These are phyloP conservation scores for Tetragnatha montana DNA, from an alignment of 2,888 invertebrate species.

Conservation along the genomic window DNA sequence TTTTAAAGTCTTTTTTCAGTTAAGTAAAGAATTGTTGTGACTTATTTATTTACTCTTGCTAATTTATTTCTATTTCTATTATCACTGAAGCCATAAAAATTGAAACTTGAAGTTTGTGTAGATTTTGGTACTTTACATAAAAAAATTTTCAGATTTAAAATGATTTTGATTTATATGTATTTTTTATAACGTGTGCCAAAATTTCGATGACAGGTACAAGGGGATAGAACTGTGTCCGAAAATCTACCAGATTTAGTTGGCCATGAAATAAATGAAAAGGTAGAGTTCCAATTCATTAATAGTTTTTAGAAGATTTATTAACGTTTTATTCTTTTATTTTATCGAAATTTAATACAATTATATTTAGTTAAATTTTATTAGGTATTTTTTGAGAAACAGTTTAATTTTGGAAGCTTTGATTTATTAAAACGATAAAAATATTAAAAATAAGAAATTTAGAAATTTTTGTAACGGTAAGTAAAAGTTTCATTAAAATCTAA, in stretches of 20 bases:
- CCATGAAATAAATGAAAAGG: slow-evolving; percentile 37
- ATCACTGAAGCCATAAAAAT: neutral
- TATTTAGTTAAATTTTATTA: no score
- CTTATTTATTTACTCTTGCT: neutral
- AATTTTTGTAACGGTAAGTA: no score
- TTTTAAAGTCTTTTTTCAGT: neutral
- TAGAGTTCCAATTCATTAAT: neutral
- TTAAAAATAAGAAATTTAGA: no score
- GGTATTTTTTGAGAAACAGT: no score
- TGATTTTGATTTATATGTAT: neutral
- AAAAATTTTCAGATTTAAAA: neutral
- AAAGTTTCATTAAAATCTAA: no score
- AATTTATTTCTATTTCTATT: neutral
- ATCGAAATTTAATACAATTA: no score
- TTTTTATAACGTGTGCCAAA: neutral
- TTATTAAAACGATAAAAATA: no score
- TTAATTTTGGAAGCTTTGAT: no score
- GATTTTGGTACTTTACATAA: neutral
- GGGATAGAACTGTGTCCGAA: slow-evolving; percentile 23
- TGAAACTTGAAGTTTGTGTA: neutral
- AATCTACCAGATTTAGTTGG: slow-evolving; percentile 43
- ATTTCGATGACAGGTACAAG: slow-evolving; percentile 14
- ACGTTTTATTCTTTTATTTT: no score
- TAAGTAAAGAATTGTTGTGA: neutral
- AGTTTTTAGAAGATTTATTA: no score